These are phyloP conservation scores for Dryoscopus gambensis DNA, from an alignment of 2,113 vertebrate genomes.

Conservation along the genomic window DNA sequence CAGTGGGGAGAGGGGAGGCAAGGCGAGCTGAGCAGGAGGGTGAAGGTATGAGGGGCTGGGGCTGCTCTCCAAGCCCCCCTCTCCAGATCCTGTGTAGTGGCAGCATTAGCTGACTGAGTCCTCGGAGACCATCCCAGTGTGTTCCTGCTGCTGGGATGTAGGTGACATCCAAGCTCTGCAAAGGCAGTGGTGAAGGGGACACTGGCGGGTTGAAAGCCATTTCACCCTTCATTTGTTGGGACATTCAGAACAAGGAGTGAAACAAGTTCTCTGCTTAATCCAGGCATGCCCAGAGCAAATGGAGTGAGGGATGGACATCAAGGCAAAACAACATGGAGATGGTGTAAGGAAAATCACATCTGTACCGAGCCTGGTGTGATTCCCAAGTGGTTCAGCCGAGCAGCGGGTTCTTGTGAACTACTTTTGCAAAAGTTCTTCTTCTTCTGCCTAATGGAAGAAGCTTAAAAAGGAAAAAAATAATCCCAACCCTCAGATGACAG, in stretches of 20 bases:
- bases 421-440: background rate
- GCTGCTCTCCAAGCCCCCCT: background rate
- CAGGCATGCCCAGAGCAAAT: background rate
- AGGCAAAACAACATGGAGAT: background rate
- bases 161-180: background rate
- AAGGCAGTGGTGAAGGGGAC: background rate
- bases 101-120: background rate
- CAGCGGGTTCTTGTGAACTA: background rate
- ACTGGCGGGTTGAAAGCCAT: background rate
- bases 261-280: background rate
- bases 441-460: background rate
- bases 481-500: background rate
- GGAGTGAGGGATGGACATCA: background rate
- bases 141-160: background rate
- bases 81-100: background rate
- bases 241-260: background rate
- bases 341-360: background rate
- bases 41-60: background rate
- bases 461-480: background rate
- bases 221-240: background rate
- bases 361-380: accelerated
- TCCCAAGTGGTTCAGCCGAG: accelerated
- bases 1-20: background rate
- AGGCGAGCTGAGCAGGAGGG: background rate
- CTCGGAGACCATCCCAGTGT: background rate